Percentiles rank a stretch among this genome's conserved stretches.
Evolutionary conservation across 2,797 vertebrate genomes (phyloP).

Genomic region (Thripadectes ignobilis): DNA sequence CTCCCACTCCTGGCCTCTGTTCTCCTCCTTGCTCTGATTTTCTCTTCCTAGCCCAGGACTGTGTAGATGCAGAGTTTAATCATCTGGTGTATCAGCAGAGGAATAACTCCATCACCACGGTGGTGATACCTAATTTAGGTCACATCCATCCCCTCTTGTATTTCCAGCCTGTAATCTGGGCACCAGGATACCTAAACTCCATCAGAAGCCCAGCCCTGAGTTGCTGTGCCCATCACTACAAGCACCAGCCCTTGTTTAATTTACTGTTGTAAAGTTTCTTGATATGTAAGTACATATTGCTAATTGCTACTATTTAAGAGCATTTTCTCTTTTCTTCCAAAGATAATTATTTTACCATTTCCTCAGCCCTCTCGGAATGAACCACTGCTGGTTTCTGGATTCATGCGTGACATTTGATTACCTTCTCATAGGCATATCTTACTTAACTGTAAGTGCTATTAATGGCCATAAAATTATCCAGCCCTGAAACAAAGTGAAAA

Average conservation of each 20-base stretch:
- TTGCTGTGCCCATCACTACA: neutral
- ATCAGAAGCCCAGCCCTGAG: neutral
- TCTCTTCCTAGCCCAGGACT: neutral
- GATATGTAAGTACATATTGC: neutral
- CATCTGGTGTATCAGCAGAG: neutral
- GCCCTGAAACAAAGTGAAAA: constrained; percentile 18
- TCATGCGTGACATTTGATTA: constrained; percentile 40
- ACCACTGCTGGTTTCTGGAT: neutral
- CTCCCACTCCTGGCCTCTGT: neutral
- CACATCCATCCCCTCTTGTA: neutral
- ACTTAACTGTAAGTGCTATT: constrained; percentile 36
- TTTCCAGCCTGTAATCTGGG: neutral
- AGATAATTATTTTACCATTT: neutral
- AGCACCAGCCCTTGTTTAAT: neutral
- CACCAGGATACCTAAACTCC: too few relatives aligned
- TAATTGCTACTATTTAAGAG: neutral
- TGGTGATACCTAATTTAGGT: neutral
- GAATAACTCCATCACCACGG: neutral
- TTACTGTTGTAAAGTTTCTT: neutral
- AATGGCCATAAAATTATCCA: constrained; percentile 31
- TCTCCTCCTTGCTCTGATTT: neutral
- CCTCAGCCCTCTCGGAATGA: neutral
- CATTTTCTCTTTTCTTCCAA: neutral
- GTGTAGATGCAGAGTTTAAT: neutral
- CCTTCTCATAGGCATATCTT: neutral